phyloP scores from a whole-genome alignment of 1,140 invertebrate genomes.

The Dryas iulia region DNA sequence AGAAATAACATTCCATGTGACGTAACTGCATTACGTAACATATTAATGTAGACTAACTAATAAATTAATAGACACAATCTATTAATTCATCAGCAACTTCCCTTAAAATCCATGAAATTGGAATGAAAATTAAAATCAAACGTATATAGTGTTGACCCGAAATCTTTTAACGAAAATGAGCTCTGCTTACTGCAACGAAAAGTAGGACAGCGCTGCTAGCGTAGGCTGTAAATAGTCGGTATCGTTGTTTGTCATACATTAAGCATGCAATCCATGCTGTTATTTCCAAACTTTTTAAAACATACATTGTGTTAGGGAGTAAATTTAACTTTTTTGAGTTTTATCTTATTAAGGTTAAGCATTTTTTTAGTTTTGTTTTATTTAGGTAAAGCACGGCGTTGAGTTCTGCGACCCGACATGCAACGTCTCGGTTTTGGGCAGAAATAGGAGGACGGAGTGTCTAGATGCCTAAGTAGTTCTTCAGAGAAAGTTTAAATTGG shows the following conservation, averaged over 20 bases:
- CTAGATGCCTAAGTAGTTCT: too few relatives aligned
- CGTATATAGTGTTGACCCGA: not conserved
- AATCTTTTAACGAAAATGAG: constrained; percentile 19
- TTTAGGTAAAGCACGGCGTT: too few relatives aligned
- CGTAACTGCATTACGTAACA: too few relatives aligned
- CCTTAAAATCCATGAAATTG: not conserved
- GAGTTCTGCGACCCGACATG: too few relatives aligned
- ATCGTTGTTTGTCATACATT: constrained; percentile 15
- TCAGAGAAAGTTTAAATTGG: too few relatives aligned
- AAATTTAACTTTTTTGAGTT: not conserved
- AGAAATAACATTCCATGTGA: too few relatives aligned
- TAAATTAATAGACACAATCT: too few relatives aligned
- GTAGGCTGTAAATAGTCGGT: not conserved
- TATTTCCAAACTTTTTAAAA: not conserved
- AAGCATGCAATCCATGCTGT: not conserved
- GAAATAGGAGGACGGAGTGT: too few relatives aligned
- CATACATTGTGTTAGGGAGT: not conserved
- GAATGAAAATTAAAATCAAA: constrained; percentile 3
- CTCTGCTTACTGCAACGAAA: constrained; percentile 10
- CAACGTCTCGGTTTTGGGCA: too few relatives aligned
- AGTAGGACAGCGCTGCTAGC: constrained; percentile 9
- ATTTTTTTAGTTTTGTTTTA: too few relatives aligned
- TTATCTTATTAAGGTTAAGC: too few relatives aligned
- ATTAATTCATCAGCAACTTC: not conserved
- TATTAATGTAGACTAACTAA: too few relatives aligned